Base-by-base conservation (phyloP, 2,888 invertebrate species). In the Lithophane semibrunnea region DNA sequence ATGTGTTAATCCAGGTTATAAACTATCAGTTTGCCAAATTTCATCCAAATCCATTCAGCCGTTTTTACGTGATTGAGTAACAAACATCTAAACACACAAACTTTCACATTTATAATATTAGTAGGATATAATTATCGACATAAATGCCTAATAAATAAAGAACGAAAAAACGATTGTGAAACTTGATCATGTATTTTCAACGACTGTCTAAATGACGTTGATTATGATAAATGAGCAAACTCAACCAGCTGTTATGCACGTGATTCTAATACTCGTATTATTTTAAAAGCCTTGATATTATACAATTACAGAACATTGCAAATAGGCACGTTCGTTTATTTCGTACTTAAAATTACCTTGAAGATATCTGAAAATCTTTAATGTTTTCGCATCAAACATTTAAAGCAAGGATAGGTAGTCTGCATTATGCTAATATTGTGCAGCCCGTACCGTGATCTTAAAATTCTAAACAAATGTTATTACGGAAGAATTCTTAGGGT, bases 391-490 rank as follows among this genome's bases (percentile, higher is more conserved):
- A 44, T 64, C 10, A 56, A 83, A 68, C 21, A 64, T 10, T 76
- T 10, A 64, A 63, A 63, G 21, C 54, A 64, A 71, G 70, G 42
- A 66, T 73, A 37, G 13, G 16, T 47, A 21, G 65, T 29, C 49
- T 47, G 24, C n/a, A 61, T 63, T 73, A 84, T 83, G 81, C 37
- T 71, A 84, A 73, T 49, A 67, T 56, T 68, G 69, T 79, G 70
- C 71, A 65, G 16, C 56, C 49, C 5, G n/a, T n/a, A 66, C 44
- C 0, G 21, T 0, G 29, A 47, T 49, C n/a, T 84, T 80, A n/a
- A 71, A 75, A 67, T 80, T 83, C 80, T 71, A 80, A 80, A 61
- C 64, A 69, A 82, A 82, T 75, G 42, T 65, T 68, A 18, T 56
- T 71, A 60, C 63, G 10, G 21, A 83, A 71, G 29, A 70, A 74